Evolutionary conservation across 2,797 vertebrate species (phyloP).

Genomic region (Gallinago solitaria): DNA sequence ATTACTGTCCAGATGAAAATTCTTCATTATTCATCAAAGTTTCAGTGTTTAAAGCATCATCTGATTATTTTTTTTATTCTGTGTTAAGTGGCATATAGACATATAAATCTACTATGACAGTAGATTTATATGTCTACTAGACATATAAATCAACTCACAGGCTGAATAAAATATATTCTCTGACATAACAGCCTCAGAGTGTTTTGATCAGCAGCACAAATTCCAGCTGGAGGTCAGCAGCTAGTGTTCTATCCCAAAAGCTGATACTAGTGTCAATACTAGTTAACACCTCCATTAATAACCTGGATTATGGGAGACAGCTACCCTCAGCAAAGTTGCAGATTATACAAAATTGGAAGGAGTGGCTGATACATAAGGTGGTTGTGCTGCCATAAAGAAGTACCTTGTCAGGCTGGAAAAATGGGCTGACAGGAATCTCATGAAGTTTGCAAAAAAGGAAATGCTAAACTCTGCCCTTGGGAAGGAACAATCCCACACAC

Average conservation of each 20-base stretch:
- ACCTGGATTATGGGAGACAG: not conserved
- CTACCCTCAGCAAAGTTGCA: not conserved
- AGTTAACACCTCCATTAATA: not conserved
- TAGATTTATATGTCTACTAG: too few species aligned
- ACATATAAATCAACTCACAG: not conserved
- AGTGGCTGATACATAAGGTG: not conserved
- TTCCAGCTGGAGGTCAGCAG: not conserved
- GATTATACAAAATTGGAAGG: not conserved
- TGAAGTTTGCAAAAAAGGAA: not conserved
- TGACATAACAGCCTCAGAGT: not conserved
- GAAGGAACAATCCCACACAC: not conserved
- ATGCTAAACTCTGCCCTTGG: not conserved
- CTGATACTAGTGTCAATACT: not conserved
- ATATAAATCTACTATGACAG: too few species aligned
- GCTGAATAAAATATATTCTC: not conserved
- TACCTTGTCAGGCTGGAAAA: not conserved
- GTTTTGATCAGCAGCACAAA: not conserved
- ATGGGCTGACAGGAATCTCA: not conserved
- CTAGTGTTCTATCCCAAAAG: not conserved
- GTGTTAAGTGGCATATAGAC: not conserved
- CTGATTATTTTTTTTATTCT: not conserved
- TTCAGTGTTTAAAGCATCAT: not conserved
- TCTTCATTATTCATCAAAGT: not conserved
- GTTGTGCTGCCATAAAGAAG: not conserved
- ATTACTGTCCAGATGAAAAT: not conserved